These are phyloP conservation scores for Nephrotoma appendiculata DNA, from an alignment of 2,888 invertebrate species.

Conservation along the genomic window DNA sequence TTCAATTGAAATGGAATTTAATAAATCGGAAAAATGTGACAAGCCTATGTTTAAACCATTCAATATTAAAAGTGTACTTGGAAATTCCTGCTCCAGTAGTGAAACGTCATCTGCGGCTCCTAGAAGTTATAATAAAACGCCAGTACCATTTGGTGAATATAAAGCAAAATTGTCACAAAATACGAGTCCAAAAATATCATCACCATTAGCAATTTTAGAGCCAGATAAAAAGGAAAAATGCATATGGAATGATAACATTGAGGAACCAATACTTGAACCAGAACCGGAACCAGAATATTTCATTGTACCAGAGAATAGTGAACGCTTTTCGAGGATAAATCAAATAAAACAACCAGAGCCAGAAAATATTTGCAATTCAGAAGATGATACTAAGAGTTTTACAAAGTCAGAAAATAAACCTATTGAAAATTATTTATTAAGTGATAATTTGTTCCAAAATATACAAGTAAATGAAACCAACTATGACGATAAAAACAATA, in stretches of 20 bases:
- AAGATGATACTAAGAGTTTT: background rate
- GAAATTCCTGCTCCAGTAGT: background rate
- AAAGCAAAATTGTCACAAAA: background rate
- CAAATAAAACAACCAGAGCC: background rate
- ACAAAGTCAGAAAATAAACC: conserved; percentile 13
- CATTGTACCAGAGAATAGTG: background rate
- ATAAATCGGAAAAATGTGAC: background rate
- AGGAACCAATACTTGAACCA: background rate
- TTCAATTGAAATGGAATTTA: background rate
- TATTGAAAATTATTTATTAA: background rate
- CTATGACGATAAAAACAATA: conserved; percentile 1
- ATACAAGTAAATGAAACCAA: background rate
- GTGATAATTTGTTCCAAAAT: background rate
- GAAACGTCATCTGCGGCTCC: background rate
- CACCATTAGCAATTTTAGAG: background rate
- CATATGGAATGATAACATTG: background rate
- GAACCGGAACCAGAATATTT: background rate
- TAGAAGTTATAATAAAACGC: background rate
- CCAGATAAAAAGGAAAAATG: background rate
- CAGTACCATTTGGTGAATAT: background rate
- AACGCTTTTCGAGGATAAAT: background rate
- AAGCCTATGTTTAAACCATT: background rate
- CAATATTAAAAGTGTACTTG: background rate
- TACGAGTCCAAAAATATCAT: background rate
- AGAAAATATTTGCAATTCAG: background rate